A percentile compares a stretch with the other conserved stretches of the same genome.
Evolutionary conservation across 2,113 vertebrate genomes (phyloP).

Genomic region (Strix uralensis): DNA sequence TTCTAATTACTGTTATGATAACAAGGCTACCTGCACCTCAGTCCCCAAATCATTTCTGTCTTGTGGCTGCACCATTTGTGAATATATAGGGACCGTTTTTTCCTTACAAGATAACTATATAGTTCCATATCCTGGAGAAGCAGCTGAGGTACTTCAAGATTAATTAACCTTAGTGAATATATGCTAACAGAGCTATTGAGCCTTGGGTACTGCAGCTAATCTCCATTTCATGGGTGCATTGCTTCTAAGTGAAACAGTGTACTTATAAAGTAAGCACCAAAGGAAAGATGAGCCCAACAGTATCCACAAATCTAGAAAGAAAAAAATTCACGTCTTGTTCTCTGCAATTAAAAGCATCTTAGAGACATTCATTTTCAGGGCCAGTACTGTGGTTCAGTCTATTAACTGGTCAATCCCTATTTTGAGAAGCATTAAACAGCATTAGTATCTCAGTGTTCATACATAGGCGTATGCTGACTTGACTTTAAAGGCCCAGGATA

Average conservation of each 20-base stretch:
- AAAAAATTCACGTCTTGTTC: neutral
- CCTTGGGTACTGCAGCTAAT: neutral
- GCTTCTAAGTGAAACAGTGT: neutral
- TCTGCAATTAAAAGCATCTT: neutral
- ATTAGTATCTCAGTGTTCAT: neutral
- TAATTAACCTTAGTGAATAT: conserved; percentile 31
- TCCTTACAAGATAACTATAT: neutral
- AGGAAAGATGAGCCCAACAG: neutral
- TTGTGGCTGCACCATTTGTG: neutral
- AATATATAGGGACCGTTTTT: neutral
- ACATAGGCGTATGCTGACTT: neutral
- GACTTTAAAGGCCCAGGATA: neutral
- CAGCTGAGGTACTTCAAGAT: neutral
- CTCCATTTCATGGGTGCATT: neutral
- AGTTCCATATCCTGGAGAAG: neutral
- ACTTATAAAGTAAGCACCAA: neutral
- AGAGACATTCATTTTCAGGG: neutral
- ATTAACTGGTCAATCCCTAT: neutral
- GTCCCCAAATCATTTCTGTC: neutral
- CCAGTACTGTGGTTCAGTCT: neutral
- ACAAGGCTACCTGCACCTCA: neutral
- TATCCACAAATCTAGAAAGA: neutral
- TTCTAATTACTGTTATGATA: neutral
- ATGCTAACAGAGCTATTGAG: neutral
- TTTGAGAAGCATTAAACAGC: neutral